Conservation (phyloP, 1,140 invertebrate genomes). For the Brachionus manjavacas region DNA sequence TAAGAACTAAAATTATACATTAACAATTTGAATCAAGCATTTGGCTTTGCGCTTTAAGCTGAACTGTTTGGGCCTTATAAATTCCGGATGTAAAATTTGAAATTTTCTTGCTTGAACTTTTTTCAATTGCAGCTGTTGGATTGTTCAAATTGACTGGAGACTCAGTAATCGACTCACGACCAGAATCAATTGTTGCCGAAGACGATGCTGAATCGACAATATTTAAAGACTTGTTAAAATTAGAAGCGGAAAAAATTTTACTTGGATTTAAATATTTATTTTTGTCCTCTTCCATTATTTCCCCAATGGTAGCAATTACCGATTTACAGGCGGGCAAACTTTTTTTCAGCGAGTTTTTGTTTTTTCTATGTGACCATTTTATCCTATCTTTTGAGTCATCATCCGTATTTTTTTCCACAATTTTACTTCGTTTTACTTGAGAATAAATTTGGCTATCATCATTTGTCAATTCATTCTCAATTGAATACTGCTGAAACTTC, state of each 20-base stretch:
- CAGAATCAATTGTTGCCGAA: neutral
- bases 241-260: neutral
- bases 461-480: neutral
- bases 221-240: conserved; percentile 7
- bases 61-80: conserved; percentile 21
- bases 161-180: conserved; percentile 3
- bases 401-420: neutral
- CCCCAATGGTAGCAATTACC: neutral
- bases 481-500: neutral
- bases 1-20: neutral
- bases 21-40: conserved; percentile 16
- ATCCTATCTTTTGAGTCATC: neutral
- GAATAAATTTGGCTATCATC: neutral
- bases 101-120: neutral
- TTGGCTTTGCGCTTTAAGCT: neutral
- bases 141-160: conserved; percentile 18
- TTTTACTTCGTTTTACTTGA: neutral
- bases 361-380: neutral
- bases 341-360: neutral
- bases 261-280: neutral
- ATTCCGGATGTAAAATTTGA: neutral
- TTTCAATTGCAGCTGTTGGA: neutral
- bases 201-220: conserved; percentile 16
- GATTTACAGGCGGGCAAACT: neutral
- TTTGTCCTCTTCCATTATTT: conserved; percentile 30